Evolutionary conservation across 2,888 invertebrate species (phyloP).

Genomic region (Nemotelus nigrinus): DNA sequence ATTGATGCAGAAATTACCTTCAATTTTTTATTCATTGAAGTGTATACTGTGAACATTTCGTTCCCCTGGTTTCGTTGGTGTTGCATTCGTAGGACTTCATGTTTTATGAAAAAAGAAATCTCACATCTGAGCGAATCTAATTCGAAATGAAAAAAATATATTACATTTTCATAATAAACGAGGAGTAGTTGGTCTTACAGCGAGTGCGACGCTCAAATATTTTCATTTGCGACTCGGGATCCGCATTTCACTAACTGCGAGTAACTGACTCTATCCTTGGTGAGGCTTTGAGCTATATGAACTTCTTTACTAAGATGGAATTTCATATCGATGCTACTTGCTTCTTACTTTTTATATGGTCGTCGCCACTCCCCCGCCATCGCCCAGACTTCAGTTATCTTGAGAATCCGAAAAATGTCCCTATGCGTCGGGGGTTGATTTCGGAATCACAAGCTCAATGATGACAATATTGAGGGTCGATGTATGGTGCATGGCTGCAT

Average conservation of each 20-base stretch:
- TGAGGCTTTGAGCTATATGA: constrained; percentile 9
- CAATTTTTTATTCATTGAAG: constrained; percentile 40
- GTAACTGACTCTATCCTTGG: background rate
- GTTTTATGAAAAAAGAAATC: constrained; percentile 39
- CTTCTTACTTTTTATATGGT: background rate
- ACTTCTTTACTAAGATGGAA: constrained; percentile 28
- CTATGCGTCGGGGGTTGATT: constrained; percentile 3
- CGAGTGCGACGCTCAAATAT: constrained; percentile 16
- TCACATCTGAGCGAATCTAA: constrained; percentile 44
- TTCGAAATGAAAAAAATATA: constrained; percentile 34
- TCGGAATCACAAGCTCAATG: constrained; percentile 20
- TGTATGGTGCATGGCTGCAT: constrained; percentile 33
- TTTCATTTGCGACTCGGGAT: background rate
- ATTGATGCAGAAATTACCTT: constrained; percentile 35
- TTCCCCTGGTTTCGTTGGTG: background rate
- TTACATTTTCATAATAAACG: constrained; percentile 43
- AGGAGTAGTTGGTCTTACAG: constrained; percentile 12
- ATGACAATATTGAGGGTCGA: constrained; percentile 16
- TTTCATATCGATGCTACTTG: constrained; percentile 37
- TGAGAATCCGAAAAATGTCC: constrained; percentile 40
- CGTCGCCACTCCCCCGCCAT: background rate
- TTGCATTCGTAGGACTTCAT: constrained; percentile 21
- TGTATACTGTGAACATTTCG: constrained; percentile 16
- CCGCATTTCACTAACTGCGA: constrained; percentile 3
- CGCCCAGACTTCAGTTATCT: constrained; percentile 26